Evolutionary conservation across 2,797 vertebrate genomes (phyloP), one percentile per base, ranked within the genome.

Genomic region (Melanotaenia trifasciata): DNA sequence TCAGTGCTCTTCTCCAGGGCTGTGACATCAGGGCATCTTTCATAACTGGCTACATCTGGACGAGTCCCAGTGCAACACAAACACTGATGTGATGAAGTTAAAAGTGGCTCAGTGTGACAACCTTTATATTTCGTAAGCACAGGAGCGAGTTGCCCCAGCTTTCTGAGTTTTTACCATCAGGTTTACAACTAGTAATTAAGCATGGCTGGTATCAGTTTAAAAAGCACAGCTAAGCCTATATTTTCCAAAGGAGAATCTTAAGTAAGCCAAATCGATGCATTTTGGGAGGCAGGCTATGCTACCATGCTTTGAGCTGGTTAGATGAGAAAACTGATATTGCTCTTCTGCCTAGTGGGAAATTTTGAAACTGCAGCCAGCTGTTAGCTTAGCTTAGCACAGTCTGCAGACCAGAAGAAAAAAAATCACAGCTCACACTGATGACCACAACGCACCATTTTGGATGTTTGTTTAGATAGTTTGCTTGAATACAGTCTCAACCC

Each of bases 1-100:
- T 94, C 87, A 85, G 86, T 75, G 80, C 88, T 84, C 84, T 86
- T 92, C 89, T 92, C 80, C 73, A n/a, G 86, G 87, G 81, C 82
- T 79, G 84, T 84, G 67, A 86, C 85, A 92, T 91, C 74, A n/a
- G 85, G 87, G 81, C 85, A 87, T 54, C 88, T 88, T 90, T 91
- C 86, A 94, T 93, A 87, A 36, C 73, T 68, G 76, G 70, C 71
- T 64, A 58, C 57, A 57, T 16, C 83, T 64, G 64, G 71, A 69
- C 2, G 67, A 80, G 65, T 64, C 81, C 58, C 71, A 24, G 70
- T 76, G 62, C 81, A 74, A 51, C 69, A 77, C 76, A 78, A 71
- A 79, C 18, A 62, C 70, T 70, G 30, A 81, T 75, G 77, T 59
- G 72, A 74, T 74, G 61, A 71, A 79, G 69, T 67, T 67, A 64